Base-by-base conservation (phyloP, 2,113 vertebrate species). In the Bubo scandiacus region DNA sequence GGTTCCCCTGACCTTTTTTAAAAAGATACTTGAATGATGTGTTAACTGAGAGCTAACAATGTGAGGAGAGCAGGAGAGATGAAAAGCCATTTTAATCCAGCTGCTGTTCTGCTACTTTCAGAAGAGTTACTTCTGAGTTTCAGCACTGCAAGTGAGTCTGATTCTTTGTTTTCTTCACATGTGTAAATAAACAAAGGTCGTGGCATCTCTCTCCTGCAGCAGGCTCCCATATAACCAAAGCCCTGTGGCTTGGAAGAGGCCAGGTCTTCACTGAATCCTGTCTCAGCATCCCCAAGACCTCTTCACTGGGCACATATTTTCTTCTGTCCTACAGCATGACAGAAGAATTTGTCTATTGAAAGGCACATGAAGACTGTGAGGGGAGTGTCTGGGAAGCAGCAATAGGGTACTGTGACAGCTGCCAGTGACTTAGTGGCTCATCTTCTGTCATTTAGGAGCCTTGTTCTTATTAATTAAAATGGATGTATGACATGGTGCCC, bases 311-410 rank as follows among this genome's bases (percentile, higher is more conserved):
- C 36, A 10, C 10, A 13, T 34, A 5, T 68, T 81, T 89, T 90
- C 47, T 88, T 59, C 51, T 72, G 20, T 45, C 30, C 74, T 54
- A 14, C 18, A 61, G 23, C 23, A 55, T 9, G 26, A 70, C 23
- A 34, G 25, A 75, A 70, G 45, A 92, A 54, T 66, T 93, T 75
- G 26, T 34, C 6, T 93, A 82, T 92, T 62, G 52, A 80, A 75
- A 38, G n/a, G 9, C 21, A 3, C 7, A 10, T 30, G 47, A 83
- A 87, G 66, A 59, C 23, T 75, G 17, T 26, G 82, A 86, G 66
- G 3, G 22, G 18, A 71, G 58, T 59, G 10, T 40, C 51, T 29
- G 7, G 21, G 20, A 52, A 51, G 22, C 42, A 82, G 11, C 1
- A 19, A 3, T 8, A 70, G 45, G 5, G 17, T n/a, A 30, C 21